These are phyloP conservation scores for Pseudachorutes palmiensis DNA, from an alignment of 1,140 invertebrate genomes.

Conservation along the genomic window DNA sequence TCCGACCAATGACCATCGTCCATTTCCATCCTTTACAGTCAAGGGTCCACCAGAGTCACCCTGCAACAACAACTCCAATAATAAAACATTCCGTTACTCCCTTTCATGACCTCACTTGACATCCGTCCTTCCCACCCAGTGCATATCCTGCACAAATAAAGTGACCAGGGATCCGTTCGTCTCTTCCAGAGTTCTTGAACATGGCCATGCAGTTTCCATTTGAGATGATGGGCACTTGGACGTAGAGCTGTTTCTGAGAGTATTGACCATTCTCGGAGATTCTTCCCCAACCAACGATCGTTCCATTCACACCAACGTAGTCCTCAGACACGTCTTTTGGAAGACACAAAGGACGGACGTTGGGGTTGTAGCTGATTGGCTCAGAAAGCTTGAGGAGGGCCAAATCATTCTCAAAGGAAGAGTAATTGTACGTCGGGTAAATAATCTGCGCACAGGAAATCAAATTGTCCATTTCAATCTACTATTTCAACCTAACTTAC, in stretches of 20 bases:
- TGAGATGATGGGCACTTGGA: slow-evolving; percentile 83
- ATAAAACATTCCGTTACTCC: too few species aligned
- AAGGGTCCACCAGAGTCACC: slow-evolving; percentile 65
- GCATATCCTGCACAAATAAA: slow-evolving; percentile 67
- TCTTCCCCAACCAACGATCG: slow-evolving; percentile 40
- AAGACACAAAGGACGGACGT: slow-evolving; percentile 81
- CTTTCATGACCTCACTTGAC: slow-evolving; percentile 48
- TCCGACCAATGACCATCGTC: slow-evolving; percentile 80
- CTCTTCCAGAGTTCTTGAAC: slow-evolving; percentile 78
- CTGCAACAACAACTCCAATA: too few species aligned
- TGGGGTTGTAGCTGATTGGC: slow-evolving; percentile 56
- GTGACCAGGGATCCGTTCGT: slow-evolving; percentile 86
- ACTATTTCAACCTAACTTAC: not conserved
- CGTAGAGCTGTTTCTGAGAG: slow-evolving; percentile 78
- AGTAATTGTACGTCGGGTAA: slow-evolving; percentile 88
- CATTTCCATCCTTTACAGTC: slow-evolving; percentile 73
- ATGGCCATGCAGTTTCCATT: slow-evolving; percentile 85
- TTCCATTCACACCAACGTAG: slow-evolving; percentile 78
- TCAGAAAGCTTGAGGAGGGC: slow-evolving; percentile 75
- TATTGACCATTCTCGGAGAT: slow-evolving; percentile 77
- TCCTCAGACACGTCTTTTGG: slow-evolving; percentile 66
- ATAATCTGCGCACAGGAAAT: slow-evolving; percentile 48
- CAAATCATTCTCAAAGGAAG: slow-evolving; percentile 88
- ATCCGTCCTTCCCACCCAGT: slow-evolving; percentile 10
- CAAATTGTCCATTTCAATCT: not conserved